Conservation (phyloP, 2,113 vertebrate species). For the Cyphomyrus discorhynchus region DNA sequence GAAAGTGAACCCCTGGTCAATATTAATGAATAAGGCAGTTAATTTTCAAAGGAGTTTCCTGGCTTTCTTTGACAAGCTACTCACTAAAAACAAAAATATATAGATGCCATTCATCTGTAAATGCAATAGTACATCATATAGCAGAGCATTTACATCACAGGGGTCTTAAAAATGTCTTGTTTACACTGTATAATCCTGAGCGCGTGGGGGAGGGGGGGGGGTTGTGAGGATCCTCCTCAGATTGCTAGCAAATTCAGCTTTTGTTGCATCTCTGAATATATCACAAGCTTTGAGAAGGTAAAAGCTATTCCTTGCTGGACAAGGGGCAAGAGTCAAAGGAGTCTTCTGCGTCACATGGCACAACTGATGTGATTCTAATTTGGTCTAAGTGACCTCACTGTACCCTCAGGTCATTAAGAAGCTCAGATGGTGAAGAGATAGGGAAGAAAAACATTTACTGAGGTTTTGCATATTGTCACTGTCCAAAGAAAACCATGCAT, state of each 20-base stretch:
- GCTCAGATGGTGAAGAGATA: constrained; percentile 1
- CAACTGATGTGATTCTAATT: constrained; percentile 34
- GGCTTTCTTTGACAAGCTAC: not conserved
- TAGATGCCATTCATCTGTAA: not conserved
- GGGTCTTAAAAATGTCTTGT: not conserved
- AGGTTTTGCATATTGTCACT: not conserved
- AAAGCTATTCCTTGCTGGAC: constrained; percentile 28
- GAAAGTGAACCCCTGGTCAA: constrained; percentile 38
- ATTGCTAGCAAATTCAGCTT: constrained; percentile 59
- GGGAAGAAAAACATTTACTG: not conserved
- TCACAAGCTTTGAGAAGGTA: constrained; percentile 47
- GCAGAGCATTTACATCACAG: not conserved
- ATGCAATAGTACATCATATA: not conserved
- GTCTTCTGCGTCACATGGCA: constrained; percentile 33
- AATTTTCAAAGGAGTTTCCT: not conserved
- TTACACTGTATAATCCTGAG: not conserved
- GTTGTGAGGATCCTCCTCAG: not conserved
- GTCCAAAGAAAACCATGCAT: not conserved
- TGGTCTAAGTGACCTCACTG: constrained; percentile 17
- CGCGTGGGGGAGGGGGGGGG: not conserved
- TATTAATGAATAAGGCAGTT: constrained; percentile 46
- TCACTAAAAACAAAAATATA: not conserved
- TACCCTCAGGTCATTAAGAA: constrained; percentile 17
- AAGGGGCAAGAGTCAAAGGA: constrained; percentile 12
- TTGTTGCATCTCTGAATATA: constrained; percentile 57